These are phyloP conservation scores for Acipenser transmontanus DNA, from an alignment of 2,797 vertebrate genomes.

Conservation along the genomic window DNA sequence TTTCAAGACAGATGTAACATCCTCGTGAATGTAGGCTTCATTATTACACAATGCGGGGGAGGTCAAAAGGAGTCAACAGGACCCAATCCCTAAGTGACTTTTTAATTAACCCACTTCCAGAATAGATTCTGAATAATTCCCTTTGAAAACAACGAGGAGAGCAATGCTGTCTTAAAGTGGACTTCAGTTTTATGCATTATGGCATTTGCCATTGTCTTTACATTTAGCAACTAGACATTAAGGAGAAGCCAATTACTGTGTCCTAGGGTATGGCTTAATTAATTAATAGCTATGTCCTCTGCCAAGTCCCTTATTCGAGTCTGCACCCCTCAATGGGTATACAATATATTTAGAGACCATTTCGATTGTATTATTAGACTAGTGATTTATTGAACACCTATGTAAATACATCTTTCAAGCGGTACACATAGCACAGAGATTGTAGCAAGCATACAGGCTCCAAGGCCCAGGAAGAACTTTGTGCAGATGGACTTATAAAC, in stretches of 20 bases:
- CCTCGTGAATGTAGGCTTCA: conserved; percentile 15
- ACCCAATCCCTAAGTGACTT: conserved; percentile 6
- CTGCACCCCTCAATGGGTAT: conserved; percentile 2
- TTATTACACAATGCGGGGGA: conserved; percentile 13
- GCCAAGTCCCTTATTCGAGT: conserved; percentile 2
- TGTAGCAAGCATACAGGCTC: no score
- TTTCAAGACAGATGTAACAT: no score
- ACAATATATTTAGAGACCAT: no score
- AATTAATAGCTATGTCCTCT: background rate
- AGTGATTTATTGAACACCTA: no score
- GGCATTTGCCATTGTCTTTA: background rate
- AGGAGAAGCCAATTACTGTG: conserved; percentile 4
- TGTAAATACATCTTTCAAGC: no score
- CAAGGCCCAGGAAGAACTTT: no score
- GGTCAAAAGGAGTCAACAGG: conserved; percentile 4
- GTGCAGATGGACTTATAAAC: no score
- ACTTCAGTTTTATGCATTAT: background rate
- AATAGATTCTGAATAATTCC: conserved; percentile 8
- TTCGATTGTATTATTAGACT: no score
- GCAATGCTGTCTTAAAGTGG: background rate
- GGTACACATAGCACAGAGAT: no score
- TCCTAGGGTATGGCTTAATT: conserved; percentile 15
- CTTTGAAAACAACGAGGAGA: conserved; percentile 12
- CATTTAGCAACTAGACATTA: no score
- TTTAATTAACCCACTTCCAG: conserved; percentile 19